Percentiles rank a stretch among this genome's conserved stretches.
These are phyloP conservation scores for Bradypus variegatus DNA, from an alignment of 2,797 vertebrate genomes.

Conservation along the genomic window DNA sequence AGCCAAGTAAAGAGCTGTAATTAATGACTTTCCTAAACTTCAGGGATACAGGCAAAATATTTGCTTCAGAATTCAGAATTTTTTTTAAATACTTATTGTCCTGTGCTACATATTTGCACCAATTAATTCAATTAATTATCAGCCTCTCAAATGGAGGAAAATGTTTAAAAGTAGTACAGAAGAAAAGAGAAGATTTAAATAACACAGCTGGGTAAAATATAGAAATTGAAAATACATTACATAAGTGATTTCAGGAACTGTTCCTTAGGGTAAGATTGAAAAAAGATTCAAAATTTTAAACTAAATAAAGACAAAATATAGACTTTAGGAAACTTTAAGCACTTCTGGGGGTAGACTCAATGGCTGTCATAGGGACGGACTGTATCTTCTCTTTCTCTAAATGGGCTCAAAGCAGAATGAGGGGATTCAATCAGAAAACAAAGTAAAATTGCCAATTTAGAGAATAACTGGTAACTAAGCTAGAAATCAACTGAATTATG, in stretches of 20 bases:
- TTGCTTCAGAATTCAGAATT: neutral
- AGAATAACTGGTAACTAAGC: neutral
- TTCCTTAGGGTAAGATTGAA: neutral
- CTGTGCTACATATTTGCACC: neutral
- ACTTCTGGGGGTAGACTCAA: neutral
- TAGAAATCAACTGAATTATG: neutral
- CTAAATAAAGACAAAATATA: conserved; percentile 35
- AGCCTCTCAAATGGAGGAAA: neutral
- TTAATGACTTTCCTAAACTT: conserved; percentile 39
- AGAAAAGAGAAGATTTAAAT: conserved; percentile 44
- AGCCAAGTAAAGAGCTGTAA: conserved; percentile 22
- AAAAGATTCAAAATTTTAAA: conserved; percentile 21
- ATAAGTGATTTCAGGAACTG: conserved; percentile 23
- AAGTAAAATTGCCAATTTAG: neutral
- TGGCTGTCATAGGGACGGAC: neutral
- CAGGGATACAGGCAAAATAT: neutral
- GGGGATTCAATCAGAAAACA: neutral
- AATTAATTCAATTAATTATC: conserved; percentile 36
- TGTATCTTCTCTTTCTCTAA: neutral
- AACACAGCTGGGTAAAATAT: neutral
- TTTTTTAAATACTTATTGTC: conserved; percentile 21
- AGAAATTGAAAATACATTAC: conserved; percentile 25
- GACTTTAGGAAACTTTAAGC: neutral
- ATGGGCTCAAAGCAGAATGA: neutral
- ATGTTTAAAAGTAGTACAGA: neutral